phyloP scores from a whole-genome alignment of 1,140 invertebrate species.

The Euura lappo region DNA sequence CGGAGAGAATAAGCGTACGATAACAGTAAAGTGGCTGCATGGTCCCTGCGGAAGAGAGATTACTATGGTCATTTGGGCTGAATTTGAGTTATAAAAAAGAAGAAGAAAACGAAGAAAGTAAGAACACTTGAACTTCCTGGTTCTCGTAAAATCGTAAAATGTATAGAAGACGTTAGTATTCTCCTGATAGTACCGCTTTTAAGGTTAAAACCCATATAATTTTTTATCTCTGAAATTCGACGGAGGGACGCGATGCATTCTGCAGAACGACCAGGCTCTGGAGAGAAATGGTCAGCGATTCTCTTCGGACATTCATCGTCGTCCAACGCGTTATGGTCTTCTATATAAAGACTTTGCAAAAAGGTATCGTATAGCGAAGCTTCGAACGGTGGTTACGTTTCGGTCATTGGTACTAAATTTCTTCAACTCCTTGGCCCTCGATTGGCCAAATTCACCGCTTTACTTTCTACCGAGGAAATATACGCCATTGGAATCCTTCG shows the following conservation, averaged over 20 bases:
- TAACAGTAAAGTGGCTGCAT: no score
- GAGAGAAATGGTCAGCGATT: slow-evolving; percentile 2
- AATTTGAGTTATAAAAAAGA: not conserved
- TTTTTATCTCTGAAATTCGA: not conserved
- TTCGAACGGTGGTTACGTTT: not conserved
- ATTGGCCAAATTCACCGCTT: not conserved
- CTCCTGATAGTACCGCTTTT: not conserved
- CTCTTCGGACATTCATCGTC: not conserved
- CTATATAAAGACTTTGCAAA: not conserved
- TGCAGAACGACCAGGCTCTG: not conserved
- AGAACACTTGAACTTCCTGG: not conserved
- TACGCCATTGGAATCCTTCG: not conserved
- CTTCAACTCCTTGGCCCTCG: not conserved
- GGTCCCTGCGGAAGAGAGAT: not conserved
- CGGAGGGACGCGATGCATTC: not conserved
- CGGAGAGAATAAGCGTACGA: no score
- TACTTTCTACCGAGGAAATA: not conserved
- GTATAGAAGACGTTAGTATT: not conserved
- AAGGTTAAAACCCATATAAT: not conserved
- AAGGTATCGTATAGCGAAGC: not conserved
- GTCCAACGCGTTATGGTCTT: not conserved
- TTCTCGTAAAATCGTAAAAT: not conserved
- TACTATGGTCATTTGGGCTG: not conserved
- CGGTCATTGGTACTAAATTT: not conserved
- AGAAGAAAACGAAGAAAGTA: not conserved